phyloP scores from a whole-genome alignment of 2,888 invertebrate species.

The Carcina quercana region DNA sequence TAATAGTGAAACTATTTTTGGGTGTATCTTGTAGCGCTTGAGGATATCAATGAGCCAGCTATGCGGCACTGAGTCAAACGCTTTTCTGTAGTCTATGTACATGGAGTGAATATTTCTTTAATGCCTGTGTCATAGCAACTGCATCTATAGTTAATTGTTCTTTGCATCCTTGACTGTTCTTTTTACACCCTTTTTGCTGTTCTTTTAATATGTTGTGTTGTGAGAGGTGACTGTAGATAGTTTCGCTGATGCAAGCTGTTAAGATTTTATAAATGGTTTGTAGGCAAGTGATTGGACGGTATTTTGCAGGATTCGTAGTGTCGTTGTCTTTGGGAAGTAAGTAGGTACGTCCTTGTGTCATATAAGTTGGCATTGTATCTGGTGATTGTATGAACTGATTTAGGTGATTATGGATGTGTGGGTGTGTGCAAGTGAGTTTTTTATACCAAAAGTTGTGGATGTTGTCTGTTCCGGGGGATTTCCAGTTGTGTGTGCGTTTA shows the following conservation, averaged over 20 bases:
- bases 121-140: constrained; percentile 8
- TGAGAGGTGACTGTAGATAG: constrained; percentile 3
- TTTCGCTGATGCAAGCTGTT: constrained; percentile 11
- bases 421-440: constrained; percentile 11
- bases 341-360: constrained; percentile 13
- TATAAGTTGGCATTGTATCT: constrained; percentile 9
- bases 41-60: constrained; percentile 16
- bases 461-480: constrained; percentile 11
- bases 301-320: constrained; percentile 12
- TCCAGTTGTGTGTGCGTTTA: constrained; percentile 13
- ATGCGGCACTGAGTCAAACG: constrained; percentile 20
- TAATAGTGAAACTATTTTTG: constrained; percentile 7
- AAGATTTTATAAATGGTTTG: constrained; percentile 19
- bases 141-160: constrained; percentile 10
- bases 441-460: constrained; percentile 14
- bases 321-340: constrained; percentile 12
- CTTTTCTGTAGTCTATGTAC: constrained; percentile 21
- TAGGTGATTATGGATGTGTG: constrained; percentile 7
- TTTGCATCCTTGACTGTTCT: constrained; percentile 2
- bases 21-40: constrained; percentile 13
- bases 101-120: constrained; percentile 10
- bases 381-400: constrained; percentile 1
- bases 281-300: constrained; percentile 19
- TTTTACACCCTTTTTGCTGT: constrained; percentile 5
- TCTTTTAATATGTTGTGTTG: constrained; percentile 1